These are phyloP conservation scores for Pteronotus mesoamericanus DNA, from an alignment of 2,797 vertebrate genomes.

Conservation along the genomic window DNA sequence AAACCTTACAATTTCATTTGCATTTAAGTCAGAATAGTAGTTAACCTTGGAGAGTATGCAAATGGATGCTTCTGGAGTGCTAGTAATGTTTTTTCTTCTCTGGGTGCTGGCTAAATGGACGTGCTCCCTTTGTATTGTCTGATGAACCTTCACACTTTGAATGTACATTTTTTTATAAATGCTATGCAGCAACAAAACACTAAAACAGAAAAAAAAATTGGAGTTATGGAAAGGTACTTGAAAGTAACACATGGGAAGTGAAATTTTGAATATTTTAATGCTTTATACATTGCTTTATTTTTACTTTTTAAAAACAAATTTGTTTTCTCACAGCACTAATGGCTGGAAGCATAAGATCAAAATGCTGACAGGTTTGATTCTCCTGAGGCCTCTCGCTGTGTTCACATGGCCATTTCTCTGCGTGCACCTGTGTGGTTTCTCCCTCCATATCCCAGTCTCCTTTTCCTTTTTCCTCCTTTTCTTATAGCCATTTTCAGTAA, in stretches of 20 bases:
- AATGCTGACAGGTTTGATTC: neutral
- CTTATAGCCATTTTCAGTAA: neutral
- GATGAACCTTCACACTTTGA: neutral
- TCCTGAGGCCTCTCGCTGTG: neutral
- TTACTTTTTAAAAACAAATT: neutral
- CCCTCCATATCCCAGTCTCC: neutral
- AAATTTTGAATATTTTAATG: neutral
- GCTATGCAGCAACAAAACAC: neutral
- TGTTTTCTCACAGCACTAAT: neutral
- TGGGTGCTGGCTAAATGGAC: neutral
- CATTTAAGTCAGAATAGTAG: neutral
- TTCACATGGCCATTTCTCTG: neutral
- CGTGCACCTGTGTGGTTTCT: neutral
- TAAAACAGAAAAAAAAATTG: neutral
- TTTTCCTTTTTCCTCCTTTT: neutral
- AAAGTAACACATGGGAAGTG: neutral
- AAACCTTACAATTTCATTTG: neutral
- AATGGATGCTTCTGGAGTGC: neutral
- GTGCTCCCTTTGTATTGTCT: neutral
- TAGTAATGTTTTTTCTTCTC: neutral
- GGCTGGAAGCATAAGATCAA: neutral
- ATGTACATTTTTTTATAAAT: neutral
- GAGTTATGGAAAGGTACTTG: neutral
- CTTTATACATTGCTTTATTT: neutral
- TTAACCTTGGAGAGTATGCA: neutral